Percentiles rank a stretch among this genome's conserved stretches.
phyloP scores from a whole-genome alignment of 1,140 invertebrate species.

The Amphibalanus amphitrite region DNA sequence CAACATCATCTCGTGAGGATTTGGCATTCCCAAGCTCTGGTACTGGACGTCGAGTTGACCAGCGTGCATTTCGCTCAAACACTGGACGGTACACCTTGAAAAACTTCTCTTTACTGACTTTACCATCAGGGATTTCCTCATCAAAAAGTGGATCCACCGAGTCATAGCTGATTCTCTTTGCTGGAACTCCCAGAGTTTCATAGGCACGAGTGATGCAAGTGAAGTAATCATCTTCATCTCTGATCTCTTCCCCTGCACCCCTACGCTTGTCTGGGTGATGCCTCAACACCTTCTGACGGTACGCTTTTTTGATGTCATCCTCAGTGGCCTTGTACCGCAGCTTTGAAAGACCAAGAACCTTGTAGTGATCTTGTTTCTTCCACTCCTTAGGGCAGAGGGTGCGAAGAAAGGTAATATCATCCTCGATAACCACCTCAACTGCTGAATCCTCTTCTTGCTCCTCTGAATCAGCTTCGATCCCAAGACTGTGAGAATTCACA shows the following conservation, averaged over 20 bases:
- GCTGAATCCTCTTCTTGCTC: conserved; percentile 22
- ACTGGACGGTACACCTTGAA: conserved; percentile 53
- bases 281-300: conserved; percentile 68
- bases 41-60: conserved; percentile 76
- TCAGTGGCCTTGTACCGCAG: conserved; percentile 63
- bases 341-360: conserved; percentile 70
- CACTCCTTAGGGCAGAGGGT: conserved; percentile 78
- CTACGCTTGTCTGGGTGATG: conserved; percentile 97
- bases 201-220: conserved; percentile 97
- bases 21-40: conserved; percentile 63
- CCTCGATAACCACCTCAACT: conserved; percentile 35
- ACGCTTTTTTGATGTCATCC: conserved; percentile 82
- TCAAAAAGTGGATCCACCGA: conserved; percentile 91
- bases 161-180: conserved; percentile 76
- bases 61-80: conserved; percentile 73
- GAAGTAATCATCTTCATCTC: conserved; percentile 85
- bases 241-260: conserved; percentile 63
- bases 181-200: conserved; percentile 66
- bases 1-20: conserved; percentile 50
- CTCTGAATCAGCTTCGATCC: conserved; percentile 20
- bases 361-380: conserved; percentile 83
- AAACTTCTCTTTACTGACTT: conserved; percentile 64
- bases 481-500: conserved; percentile 24
- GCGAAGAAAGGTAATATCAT: conserved; percentile 65
- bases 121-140: conserved; percentile 58